Evolutionary conservation across 2,113 vertebrate genomes (phyloP).

Genomic region (Physeter macrocephalus): DNA sequence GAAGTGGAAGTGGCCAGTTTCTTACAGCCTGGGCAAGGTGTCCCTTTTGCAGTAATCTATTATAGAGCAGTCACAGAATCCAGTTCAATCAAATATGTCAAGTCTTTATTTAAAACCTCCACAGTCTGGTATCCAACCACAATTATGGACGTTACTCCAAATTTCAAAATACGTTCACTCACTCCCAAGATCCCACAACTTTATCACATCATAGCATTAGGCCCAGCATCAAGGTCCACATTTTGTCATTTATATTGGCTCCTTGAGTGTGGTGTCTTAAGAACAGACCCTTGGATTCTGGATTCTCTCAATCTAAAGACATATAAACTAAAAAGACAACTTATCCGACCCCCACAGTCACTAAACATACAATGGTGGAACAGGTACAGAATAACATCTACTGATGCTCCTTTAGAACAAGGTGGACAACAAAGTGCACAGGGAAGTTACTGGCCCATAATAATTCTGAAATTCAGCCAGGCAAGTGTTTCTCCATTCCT

Average conservation of each 20-base stretch:
- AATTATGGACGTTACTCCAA: not conserved
- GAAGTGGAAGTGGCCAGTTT: not conserved
- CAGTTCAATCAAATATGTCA: not conserved
- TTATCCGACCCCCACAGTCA: not conserved
- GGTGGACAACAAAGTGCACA: accelerated
- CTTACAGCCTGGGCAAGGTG: not conserved
- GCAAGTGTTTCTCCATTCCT: not conserved
- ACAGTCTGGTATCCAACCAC: not conserved
- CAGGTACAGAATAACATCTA: not conserved
- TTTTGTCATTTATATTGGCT: not conserved
- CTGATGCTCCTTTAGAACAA: not conserved
- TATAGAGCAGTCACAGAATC: not conserved
- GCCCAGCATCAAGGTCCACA: not conserved
- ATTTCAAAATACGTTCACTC: not conserved
- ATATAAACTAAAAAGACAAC: not conserved
- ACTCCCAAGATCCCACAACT: not conserved
- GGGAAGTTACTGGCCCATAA: not conserved
- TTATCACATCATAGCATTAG: not conserved
- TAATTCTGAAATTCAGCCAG: not conserved
- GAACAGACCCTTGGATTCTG: not conserved
- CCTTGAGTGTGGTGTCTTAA: not conserved
- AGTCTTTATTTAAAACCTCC: not conserved
- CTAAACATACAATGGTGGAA: not conserved
- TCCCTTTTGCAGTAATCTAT: not conserved
- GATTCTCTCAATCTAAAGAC: not conserved